phyloP scores from a whole-genome alignment of 2,797 vertebrate species.

The Acrossocheilus wenchowensis region DNA sequence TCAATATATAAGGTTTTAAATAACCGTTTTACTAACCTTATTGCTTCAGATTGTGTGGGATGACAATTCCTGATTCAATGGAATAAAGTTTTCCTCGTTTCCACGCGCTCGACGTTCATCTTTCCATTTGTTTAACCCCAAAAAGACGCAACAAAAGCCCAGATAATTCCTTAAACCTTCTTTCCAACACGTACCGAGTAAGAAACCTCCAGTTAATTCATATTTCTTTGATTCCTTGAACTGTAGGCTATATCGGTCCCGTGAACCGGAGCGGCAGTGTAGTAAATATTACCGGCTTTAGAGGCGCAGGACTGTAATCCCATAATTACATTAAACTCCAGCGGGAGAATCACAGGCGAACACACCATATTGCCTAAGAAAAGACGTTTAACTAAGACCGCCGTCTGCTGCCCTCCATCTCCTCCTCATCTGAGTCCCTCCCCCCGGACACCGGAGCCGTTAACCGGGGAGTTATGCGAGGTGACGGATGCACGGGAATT shows the following conservation, averaged over 20 bases:
- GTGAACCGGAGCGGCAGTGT: conserved; percentile 43
- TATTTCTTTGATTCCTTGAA: not conserved
- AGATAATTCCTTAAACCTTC: not conserved
- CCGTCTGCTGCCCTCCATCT: conserved; percentile 69
- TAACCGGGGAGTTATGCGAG: conserved; percentile 12
- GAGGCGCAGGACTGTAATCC: conserved; percentile 76
- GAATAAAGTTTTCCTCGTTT: conserved; percentile 1
- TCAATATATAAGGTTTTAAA: not conserved
- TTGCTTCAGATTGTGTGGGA: not conserved
- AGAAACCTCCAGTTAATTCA: not conserved
- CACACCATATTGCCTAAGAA: conserved; percentile 77
- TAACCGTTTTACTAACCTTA: not conserved
- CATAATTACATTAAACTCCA: conserved; percentile 79
- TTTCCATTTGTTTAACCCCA: not conserved
- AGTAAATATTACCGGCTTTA: conserved; percentile 66
- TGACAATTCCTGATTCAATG: conserved; percentile 1
- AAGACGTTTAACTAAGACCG: conserved; percentile 72
- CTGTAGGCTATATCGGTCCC: not conserved
- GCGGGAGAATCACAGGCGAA: conserved; percentile 76
- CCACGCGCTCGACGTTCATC: conserved; percentile 5
- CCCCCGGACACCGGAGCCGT: not conserved
- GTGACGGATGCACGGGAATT: conserved; percentile 6
- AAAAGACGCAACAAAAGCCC: not conserved
- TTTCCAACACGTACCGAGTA: not conserved
- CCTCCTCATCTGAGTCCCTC: conserved; percentile 49